phyloP scores from a whole-genome alignment of 2,797 vertebrate genomes.

The Falco novaeseelandiae region DNA sequence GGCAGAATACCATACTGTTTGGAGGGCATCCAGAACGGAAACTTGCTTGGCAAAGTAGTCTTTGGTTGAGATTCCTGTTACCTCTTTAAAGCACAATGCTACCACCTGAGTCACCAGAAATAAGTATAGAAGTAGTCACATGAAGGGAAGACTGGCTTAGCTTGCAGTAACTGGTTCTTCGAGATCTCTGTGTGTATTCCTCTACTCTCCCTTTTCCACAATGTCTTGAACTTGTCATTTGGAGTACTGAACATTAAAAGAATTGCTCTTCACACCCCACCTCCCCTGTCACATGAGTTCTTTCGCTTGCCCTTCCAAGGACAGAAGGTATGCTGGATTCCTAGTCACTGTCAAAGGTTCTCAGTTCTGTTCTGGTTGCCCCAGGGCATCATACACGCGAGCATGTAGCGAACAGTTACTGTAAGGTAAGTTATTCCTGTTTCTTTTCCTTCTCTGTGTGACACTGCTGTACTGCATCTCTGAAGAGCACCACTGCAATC shows the following conservation, averaged over 20 bases:
- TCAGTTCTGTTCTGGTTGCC: neutral
- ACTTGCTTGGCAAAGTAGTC: neutral
- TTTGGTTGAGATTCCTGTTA: neutral
- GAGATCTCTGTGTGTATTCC: neutral
- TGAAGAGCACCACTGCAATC: conserved; percentile 24
- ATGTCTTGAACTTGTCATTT: neutral
- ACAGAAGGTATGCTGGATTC: neutral
- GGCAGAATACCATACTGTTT: neutral
- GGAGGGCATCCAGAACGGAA: conserved; percentile 19
- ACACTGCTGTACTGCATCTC: neutral
- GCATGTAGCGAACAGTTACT: neutral
- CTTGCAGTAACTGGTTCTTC: conserved; percentile 16
- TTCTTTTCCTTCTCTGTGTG: neutral
- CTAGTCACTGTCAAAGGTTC: neutral
- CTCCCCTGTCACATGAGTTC: neutral
- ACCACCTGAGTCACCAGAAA: neutral
- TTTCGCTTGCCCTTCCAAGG: neutral
- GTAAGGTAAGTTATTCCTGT: neutral
- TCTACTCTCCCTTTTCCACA: neutral
- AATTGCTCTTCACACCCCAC: neutral
- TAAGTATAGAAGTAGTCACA: neutral
- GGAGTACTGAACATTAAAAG: neutral
- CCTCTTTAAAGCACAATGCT: neutral
- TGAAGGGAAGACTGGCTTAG: neutral
- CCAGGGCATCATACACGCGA: neutral